Base-by-base conservation (phyloP, 1,140 invertebrate species). In the Lordiphosa stackelbergi region DNA sequence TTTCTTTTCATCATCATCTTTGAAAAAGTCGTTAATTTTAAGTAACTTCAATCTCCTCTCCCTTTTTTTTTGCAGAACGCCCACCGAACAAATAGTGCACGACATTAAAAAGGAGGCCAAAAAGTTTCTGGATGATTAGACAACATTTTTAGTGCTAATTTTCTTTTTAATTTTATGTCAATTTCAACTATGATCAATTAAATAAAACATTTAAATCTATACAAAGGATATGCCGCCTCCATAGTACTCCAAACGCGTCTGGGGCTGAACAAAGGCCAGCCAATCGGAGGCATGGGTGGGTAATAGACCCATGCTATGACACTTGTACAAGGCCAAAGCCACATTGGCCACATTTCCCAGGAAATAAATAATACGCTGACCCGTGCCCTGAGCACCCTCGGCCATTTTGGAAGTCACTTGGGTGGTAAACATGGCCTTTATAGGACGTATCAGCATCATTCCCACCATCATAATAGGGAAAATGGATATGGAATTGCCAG, bases 381-480 rank as follows among this genome's bases (percentile, higher is more conserved):
- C 92, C 52, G 92, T 90, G 10, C 95, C 94, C 88, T 97, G 95
- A 19, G 93, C 93, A n/a, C 97, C 97, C 90, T 98, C 97, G 57
- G 98, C 96, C 89, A 96, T 93, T 89, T 98, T 98, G 78, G 99
- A 99, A 43, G 96, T 96, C 63, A 93, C 92, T 85, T 96, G 94
- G 53, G 96, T 93, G 2, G 95, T 90, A 85, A 98, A 96, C 12
- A 99, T 90, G 6, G 97, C 96, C 89, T 99, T 98, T 2, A 99
- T 93, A 10, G 97, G 97, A 68, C 97, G 90, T 58, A 99, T 94
- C 63, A 99, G 95, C 86, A 99, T 92, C 98, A 99, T 99, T 35
- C 97, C 97, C 12, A 99, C 96, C 98, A 99, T 99, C 98, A 99
- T 99, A n/a, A 99, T 99, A 2, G 98, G 98, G 85, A 99, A 99